Conservation (phyloP, 2,888 invertebrate species). For the Netelia fuscicornis region DNA sequence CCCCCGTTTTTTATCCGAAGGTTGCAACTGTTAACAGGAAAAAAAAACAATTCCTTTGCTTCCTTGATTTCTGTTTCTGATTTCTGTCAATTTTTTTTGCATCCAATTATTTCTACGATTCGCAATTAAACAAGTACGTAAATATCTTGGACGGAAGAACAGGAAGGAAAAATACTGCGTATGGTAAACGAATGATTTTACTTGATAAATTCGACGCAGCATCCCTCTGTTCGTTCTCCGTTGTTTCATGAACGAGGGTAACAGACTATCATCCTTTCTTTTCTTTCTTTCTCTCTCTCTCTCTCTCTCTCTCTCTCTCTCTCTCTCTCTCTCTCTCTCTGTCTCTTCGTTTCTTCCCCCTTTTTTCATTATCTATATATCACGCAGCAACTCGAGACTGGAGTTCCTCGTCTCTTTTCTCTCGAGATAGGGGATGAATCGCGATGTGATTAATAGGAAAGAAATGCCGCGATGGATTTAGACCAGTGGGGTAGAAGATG, state of each 20-base stretch:
- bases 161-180: too few relatives aligned
- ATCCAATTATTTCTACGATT: too few relatives aligned
- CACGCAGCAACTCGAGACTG: not conserved
- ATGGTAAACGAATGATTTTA: too few relatives aligned
- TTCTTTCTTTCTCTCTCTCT: not conserved
- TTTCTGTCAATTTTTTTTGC: too few relatives aligned
- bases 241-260: not conserved
- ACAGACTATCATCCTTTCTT: not conserved
- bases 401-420: not conserved
- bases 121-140: too few relatives aligned
- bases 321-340: not conserved
- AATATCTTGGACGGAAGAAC: too few relatives aligned
- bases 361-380: conserved; percentile 20
- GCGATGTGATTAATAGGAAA: conserved; percentile 51
- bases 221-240: too few relatives aligned
- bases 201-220: too few relatives aligned
- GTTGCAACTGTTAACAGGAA: too few relatives aligned
- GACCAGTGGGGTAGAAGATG: conserved; percentile 39
- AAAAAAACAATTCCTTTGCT: too few relatives aligned
- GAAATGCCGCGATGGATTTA: conserved; percentile 64
- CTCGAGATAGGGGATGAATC: conserved; percentile 25
- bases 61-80: too few relatives aligned
- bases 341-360: not conserved
- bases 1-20: too few relatives aligned
- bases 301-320: not conserved